A percentile compares a stretch with the other conserved stretches of the same genome.
Conservation (phyloP, 1,140 invertebrate genomes). For the Psilanteris sp. region DNA sequence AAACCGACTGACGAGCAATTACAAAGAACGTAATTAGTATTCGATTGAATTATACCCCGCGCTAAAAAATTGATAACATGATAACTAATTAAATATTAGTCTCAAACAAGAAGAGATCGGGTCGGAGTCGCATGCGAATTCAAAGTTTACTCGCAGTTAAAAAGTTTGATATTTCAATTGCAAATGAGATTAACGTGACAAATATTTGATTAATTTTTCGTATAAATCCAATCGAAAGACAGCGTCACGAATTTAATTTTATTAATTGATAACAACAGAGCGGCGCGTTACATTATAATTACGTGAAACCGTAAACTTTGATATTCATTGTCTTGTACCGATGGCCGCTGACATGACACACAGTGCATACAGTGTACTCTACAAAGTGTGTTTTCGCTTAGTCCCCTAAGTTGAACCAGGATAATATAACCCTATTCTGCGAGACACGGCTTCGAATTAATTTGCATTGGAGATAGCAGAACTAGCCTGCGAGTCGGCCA, state of each 20-base stretch:
- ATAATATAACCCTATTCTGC: slow-evolving; percentile 64
- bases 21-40: no score
- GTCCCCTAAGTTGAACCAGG: slow-evolving; percentile 61
- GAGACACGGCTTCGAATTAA: slow-evolving; percentile 65
- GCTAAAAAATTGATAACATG: no score
- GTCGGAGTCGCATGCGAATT: no score
- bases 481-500: slow-evolving; percentile 53
- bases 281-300: slow-evolving; percentile 41
- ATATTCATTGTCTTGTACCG: slow-evolving; percentile 63
- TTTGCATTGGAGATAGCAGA: slow-evolving; percentile 64
- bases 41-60: no score
- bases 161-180: background rate
- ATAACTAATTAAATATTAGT: no score
- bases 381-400: slow-evolving; percentile 62
- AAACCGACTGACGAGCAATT: no score
- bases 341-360: slow-evolving; percentile 60
- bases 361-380: slow-evolving; percentile 54
- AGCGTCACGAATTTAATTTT: slow-evolving; percentile 18
- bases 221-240: background rate
- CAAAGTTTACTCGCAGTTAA: no score
- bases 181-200: background rate
- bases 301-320: slow-evolving; percentile 58
- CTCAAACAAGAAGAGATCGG: no score
- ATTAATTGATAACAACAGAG: slow-evolving; percentile 35
- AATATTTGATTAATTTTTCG: background rate